Evolutionary conservation across 2,888 invertebrate species (phyloP).

Genomic region (Loripinus fragilis): DNA sequence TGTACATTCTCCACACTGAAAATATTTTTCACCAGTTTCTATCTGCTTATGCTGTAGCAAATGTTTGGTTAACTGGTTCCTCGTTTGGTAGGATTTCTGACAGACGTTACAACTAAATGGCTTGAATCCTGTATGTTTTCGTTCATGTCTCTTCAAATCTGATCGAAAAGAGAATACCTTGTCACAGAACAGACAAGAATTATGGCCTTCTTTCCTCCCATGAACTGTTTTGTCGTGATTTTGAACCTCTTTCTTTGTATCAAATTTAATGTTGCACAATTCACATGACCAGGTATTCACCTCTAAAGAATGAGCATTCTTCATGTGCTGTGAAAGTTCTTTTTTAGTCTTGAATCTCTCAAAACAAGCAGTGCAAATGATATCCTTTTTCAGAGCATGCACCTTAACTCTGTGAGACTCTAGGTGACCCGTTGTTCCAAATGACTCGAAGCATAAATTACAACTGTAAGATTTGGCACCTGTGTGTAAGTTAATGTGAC

Average conservation of each 20-base stretch:
- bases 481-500: background rate
- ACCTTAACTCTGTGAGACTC: background rate
- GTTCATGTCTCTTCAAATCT: slow-evolving; percentile 4
- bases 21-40: background rate
- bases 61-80: background rate
- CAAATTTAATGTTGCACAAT: background rate
- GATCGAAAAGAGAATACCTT: background rate
- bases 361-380: background rate
- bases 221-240: background rate
- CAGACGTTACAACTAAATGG: background rate
- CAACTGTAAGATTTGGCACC: background rate
- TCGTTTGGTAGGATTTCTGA: background rate
- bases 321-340: background rate
- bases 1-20: background rate
- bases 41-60: background rate
- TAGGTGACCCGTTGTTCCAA: background rate
- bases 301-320: background rate
- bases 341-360: background rate
- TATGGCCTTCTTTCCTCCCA: background rate
- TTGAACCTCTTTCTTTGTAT: background rate
- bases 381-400: background rate
- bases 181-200: background rate
- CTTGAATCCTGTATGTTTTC: slow-evolving; percentile 3
- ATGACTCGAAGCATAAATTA: background rate
- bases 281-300: background rate